These are phyloP conservation scores for Microcaecilia unicolor DNA, from an alignment of 2,797 vertebrate species.

Conservation along the genomic window DNA sequence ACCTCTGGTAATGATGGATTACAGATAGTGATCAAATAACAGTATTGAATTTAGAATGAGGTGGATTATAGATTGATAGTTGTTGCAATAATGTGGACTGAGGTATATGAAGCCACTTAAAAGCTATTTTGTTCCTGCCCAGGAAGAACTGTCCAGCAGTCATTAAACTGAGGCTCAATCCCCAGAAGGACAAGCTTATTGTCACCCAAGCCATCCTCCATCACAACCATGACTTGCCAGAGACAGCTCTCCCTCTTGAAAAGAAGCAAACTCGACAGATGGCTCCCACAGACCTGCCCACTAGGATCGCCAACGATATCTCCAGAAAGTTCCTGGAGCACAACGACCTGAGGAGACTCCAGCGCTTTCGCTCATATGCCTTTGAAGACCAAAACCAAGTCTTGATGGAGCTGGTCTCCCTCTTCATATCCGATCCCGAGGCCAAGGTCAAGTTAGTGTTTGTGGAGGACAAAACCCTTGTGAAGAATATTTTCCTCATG, in stretches of 20 bases:
- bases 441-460: not conserved
- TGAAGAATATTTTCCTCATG: not conserved
- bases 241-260: not conserved
- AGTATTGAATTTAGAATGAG: too few species aligned
- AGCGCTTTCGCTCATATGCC: not conserved
- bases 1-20: too few species aligned
- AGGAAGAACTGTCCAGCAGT: not conserved
- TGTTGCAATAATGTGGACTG: too few species aligned
- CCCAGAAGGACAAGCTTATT: not conserved
- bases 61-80: too few species aligned
- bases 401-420: not conserved
- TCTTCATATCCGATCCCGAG: not conserved
- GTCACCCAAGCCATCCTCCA: not conserved
- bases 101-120: too few species aligned
- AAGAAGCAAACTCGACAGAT: too few species aligned
- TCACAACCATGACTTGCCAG: not conserved
- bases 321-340: not conserved
- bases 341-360: not conserved
- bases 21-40: too few species aligned
- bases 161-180: not conserved
- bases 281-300: not conserved
- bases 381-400: not conserved
- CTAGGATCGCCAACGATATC: not conserved
- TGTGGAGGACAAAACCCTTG: not conserved
- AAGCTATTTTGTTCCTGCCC: not conserved